phyloP scores from a whole-genome alignment of 2,113 vertebrate species.

The Saguinus midas region DNA sequence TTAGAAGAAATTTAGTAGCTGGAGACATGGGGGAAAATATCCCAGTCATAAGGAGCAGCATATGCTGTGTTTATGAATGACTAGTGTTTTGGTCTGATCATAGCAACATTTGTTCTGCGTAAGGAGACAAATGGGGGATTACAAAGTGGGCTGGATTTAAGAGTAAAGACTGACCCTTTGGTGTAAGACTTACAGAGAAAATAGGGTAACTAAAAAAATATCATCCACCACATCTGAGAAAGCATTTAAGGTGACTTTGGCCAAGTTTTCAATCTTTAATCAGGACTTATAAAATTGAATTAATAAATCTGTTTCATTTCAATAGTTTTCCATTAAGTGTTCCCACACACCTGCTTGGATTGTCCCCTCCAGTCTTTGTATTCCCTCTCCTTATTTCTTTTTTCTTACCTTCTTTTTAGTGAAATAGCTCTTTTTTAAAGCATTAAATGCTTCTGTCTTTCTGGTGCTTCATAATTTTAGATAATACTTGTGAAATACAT shows the following conservation, averaged over 20 bases:
- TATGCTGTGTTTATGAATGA: neutral
- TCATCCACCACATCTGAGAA: neutral
- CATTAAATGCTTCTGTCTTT: slow-evolving; percentile 55
- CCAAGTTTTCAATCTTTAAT: slow-evolving; percentile 32
- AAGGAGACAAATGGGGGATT: neutral
- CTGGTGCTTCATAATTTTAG: slow-evolving; percentile 63
- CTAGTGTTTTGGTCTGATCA: neutral
- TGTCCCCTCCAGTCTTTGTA: neutral
- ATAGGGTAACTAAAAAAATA: neutral
- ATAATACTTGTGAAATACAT: slow-evolving; percentile 72
- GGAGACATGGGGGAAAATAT: neutral
- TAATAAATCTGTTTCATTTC: slow-evolving; percentile 44
- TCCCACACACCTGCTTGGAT: neutral
- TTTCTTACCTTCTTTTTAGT: neutral
- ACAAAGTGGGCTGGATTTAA: neutral
- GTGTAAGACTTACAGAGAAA: neutral
- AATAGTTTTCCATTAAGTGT: slow-evolving; percentile 48
- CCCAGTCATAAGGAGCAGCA: neutral
- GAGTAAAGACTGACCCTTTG: neutral
- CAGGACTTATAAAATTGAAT: slow-evolving; percentile 36
- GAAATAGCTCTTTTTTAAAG: slow-evolving; percentile 29
- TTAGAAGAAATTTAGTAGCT: neutral
- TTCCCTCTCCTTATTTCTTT: slow-evolving; percentile 34
- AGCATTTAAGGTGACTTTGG: slow-evolving; percentile 39
- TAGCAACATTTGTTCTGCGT: neutral